Conservation (phyloP, 2,888 invertebrate species). For the Hyposoter didymator region DNA sequence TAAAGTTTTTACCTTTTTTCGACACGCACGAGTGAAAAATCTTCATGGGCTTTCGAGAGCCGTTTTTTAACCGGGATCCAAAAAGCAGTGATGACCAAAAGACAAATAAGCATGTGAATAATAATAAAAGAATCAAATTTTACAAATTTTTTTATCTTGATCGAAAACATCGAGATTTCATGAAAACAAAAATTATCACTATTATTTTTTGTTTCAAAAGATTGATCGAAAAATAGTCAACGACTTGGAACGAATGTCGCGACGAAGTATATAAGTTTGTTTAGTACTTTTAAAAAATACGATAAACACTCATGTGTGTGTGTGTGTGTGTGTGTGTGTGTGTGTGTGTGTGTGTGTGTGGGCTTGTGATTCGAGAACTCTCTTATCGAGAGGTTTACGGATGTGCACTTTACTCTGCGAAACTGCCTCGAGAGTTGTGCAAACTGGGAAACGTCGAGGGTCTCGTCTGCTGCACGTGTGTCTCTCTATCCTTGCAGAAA, state of each 20-base stretch:
- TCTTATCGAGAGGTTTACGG: slow-evolving; percentile 18
- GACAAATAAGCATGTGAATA: too few species aligned
- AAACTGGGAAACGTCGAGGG: slow-evolving; percentile 17
- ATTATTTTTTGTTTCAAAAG: background rate
- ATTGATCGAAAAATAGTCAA: background rate
- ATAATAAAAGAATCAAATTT: too few species aligned
- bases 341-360: background rate
- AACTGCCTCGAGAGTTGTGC: slow-evolving; percentile 18
- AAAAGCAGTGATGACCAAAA: too few species aligned
- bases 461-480: background rate
- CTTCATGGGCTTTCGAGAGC: background rate
- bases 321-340: background rate
- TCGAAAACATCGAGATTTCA: too few species aligned
- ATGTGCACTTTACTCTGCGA: slow-evolving; percentile 17
- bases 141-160: too few species aligned
- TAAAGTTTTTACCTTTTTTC: background rate
- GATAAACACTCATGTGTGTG: background rate
- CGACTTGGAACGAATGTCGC: background rate
- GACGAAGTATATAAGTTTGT: background rate
- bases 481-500: background rate
- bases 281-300: slow-evolving; percentile 10
- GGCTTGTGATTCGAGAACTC: slow-evolving; percentile 11
- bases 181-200: too few species aligned
- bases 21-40: background rate
- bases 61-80: too few species aligned